Base-by-base conservation (phyloP, 1,140 invertebrate species). In the Heliothis subflexa region DNA sequence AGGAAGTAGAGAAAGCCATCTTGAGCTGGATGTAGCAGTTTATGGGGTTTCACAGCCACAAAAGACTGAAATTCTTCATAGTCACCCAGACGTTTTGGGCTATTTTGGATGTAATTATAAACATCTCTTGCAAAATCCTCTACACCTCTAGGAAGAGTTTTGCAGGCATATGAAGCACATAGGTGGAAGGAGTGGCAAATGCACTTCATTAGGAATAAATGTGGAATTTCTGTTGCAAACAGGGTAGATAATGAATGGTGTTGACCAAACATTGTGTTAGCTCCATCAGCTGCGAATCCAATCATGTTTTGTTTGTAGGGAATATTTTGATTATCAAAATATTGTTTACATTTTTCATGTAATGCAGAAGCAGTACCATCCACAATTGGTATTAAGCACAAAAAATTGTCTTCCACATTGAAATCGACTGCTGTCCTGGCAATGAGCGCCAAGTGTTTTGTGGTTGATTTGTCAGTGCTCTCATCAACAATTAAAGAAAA, bases 401-500 rank as follows among this genome's bases (percentile, higher is more conserved):
- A 80, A 86, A 91, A 89, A 70, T 73, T 66, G 70, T 89, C 89
- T 68, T 71, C 21, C 54, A 86, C 16, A 7, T 16, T 13, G 18
- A n/a, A 10, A 13, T 16, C 16, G 16, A 2, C 16, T 16, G 14
- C 54, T 79, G 76, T 81, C 59, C 89, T 85, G 16, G 82, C 83
- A 61, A 90, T 81, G 33, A 92, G 45, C 25, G 79, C 85, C 52
- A 93, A 85, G 81, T 88, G 79, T 85, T 93, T 94, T 14, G 33
- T 78, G 10, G 62, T 80, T 28, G 66, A 77, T 40, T 78, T 66
- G 81, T 94, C 92, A 14, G 90, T 93, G 9, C 86, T 88, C 81
- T 93, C 92, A 76, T 94, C 91, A 71, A 92, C 84, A 25, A 93
- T 88, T 74, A 93, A 77, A 28, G 88, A 90, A 88, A 94, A 33